Evolutionary conservation across 1,140 invertebrate species (phyloP).

Genomic region (Hermatobates lingyangjiaoensis): DNA sequence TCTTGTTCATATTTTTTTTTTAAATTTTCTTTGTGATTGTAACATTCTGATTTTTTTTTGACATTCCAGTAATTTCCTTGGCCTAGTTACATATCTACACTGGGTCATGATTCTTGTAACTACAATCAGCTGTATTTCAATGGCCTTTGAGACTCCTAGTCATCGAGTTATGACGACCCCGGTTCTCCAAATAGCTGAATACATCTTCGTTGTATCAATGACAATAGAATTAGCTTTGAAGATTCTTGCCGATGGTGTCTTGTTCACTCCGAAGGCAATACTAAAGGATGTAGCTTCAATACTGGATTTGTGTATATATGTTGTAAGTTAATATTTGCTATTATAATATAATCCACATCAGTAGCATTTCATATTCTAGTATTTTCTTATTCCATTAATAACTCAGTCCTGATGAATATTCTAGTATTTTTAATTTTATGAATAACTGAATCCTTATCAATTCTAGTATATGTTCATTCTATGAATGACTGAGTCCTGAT

Average conservation of each 20-base stretch:
- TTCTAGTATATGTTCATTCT: too few relatives aligned
- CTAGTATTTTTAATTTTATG: too few relatives aligned
- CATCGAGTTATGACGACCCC: conserved; percentile 72
- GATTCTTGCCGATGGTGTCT: conserved; percentile 89
- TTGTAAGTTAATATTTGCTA: conserved; percentile 41
- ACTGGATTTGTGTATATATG: conserved; percentile 92
- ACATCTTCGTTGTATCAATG: conserved; percentile 96
- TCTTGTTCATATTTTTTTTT: conserved; percentile 6
- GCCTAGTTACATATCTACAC: conserved; percentile 93
- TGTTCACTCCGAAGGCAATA: conserved; percentile 97
- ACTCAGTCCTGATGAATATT: too few relatives aligned
- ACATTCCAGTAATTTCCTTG: conserved; percentile 75
- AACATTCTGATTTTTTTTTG: conserved; percentile 11
- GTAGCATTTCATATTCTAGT: too few relatives aligned
- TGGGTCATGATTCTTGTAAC: conserved; percentile 99
- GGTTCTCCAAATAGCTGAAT: conserved; percentile 84
- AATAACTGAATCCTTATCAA: too few relatives aligned
- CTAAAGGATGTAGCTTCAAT: conserved; percentile 93
- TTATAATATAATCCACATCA: too few relatives aligned
- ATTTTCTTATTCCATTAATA: too few relatives aligned
- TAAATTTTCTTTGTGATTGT: conserved; percentile 5
- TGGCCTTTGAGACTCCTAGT: conserved; percentile 95
- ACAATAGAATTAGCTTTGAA: conserved; percentile 89
- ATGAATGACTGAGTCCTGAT: too few relatives aligned
- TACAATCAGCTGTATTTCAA: conserved; percentile 88